Evolutionary conservation across 2,113 vertebrate genomes (phyloP).

Genomic region (Gila orcuttii): DNA sequence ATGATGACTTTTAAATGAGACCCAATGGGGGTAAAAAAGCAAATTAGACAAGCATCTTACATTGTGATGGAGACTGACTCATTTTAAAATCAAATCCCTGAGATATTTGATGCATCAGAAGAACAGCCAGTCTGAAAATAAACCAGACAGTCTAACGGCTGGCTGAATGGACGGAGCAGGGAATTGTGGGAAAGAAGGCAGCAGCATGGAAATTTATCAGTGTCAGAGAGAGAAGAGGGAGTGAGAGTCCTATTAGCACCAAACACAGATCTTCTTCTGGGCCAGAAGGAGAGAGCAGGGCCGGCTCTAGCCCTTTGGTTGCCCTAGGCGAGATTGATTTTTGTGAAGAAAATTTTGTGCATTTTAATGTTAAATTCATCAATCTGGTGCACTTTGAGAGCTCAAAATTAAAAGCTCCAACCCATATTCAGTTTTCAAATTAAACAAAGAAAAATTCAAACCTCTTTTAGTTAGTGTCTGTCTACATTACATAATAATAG

Average conservation of each 20-base stretch:
- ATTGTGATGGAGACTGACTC: not conserved
- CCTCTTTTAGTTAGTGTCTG: too few relatives aligned
- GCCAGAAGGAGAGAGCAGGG: not conserved
- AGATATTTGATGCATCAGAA: not conserved
- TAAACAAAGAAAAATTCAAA: too few relatives aligned
- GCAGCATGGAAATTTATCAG: slow-evolving; percentile 62
- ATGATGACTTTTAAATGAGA: slow-evolving; percentile 22
- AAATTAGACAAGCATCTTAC: slow-evolving; percentile 12
- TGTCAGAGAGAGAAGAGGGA: slow-evolving; percentile 51
- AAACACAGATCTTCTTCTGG: not conserved
- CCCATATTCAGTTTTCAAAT: too few relatives aligned
- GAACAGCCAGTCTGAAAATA: slow-evolving; percentile 11
- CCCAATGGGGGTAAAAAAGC: not conserved
- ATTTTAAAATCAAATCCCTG: slow-evolving; percentile 5
- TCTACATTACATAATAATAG: too few relatives aligned
- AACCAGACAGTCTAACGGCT: slow-evolving; percentile 59
- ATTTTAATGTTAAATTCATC: too few relatives aligned
- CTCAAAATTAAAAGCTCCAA: too few relatives aligned
- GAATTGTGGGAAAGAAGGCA: slow-evolving; percentile 6
- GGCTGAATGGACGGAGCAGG: slow-evolving; percentile 14
- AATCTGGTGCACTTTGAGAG: too few relatives aligned
- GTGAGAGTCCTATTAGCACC: slow-evolving; percentile 5
- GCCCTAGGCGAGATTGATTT: too few relatives aligned
- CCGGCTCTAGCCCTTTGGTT: too few relatives aligned
- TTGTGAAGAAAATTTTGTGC: too few relatives aligned